A percentile compares a stretch with the other conserved stretches of the same genome.
Conservation (phyloP, 2,888 invertebrate species). For the Campaea margaritaria region DNA sequence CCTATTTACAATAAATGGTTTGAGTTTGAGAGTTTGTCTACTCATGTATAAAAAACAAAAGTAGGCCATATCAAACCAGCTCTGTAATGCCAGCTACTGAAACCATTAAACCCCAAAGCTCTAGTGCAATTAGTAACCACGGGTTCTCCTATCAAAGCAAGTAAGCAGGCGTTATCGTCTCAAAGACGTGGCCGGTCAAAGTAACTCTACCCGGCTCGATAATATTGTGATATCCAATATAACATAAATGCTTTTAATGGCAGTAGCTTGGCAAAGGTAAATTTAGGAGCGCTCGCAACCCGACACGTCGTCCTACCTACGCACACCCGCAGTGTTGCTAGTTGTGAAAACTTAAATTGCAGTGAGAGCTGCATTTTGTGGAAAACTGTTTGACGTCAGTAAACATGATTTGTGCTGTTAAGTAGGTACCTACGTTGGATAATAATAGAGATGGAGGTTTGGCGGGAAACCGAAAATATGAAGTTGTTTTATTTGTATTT, state of each 20-base stretch:
- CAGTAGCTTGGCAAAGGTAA: conserved; percentile 78
- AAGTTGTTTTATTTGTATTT: too few relatives aligned
- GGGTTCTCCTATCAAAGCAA: conserved; percentile 24
- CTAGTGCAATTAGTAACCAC: conserved; percentile 14
- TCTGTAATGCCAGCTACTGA: too few relatives aligned
- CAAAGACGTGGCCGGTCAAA: conserved; percentile 44
- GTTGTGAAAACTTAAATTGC: conserved; percentile 43
- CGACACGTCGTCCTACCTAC: conserved; percentile 71
- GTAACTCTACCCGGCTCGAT: conserved; percentile 61
- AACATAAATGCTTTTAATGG: conserved; percentile 83
- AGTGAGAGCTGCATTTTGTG: conserved; percentile 45
- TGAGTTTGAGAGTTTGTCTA: too few relatives aligned
- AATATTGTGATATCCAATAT: conserved; percentile 78
- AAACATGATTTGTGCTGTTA: too few relatives aligned
- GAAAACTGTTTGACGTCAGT: conserved; percentile 22
- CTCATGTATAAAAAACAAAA: too few relatives aligned
- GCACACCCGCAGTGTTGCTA: conserved; percentile 55
- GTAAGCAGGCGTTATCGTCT: conserved; percentile 26
- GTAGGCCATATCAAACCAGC: too few relatives aligned
- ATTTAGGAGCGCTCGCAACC: conserved; percentile 81
- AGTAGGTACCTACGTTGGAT: too few relatives aligned
- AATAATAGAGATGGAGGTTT: too few relatives aligned
- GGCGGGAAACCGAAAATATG: too few relatives aligned
- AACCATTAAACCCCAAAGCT: conserved; percentile 10
- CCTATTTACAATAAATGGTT: too few relatives aligned